Evolutionary conservation across 2,888 invertebrate genomes (phyloP).

Genomic region (Odiellus spinosus): DNA sequence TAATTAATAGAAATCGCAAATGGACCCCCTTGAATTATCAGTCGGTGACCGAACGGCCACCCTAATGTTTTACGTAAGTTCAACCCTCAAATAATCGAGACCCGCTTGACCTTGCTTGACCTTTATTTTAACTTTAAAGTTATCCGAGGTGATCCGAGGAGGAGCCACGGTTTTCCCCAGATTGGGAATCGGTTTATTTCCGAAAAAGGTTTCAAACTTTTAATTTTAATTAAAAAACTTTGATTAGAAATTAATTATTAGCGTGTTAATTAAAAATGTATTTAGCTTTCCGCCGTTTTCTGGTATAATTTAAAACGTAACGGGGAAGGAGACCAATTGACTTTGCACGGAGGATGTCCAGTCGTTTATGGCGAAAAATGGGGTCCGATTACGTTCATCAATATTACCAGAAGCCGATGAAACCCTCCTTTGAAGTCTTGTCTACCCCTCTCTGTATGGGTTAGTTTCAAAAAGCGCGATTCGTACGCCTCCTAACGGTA

Average conservation of each 20-base stretch:
- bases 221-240: not conserved
- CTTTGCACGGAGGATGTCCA: constrained; percentile 92
- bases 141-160: constrained; percentile 92
- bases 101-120: not conserved
- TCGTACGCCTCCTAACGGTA: too few relatives aligned
- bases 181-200: constrained; percentile 66
- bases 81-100: not conserved
- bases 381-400: constrained; percentile 28
- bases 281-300: constrained; percentile 67
- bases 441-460: too few relatives aligned
- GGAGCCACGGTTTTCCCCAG: constrained; percentile 95
- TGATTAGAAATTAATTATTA: not conserved
- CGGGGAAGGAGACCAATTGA: constrained; percentile 79
- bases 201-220: constrained; percentile 40
- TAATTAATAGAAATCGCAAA: not conserved
- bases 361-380: constrained; percentile 94
- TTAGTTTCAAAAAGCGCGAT: too few relatives aligned
- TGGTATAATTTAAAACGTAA: constrained; percentile 85
- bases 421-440: too few relatives aligned
- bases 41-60: constrained; percentile 93
- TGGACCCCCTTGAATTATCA: constrained; percentile 39
- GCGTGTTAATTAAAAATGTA: not conserved
- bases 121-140: constrained; percentile 4
- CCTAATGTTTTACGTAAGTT: constrained; percentile 62
- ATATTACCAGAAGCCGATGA: too few relatives aligned